Base-by-base conservation (phyloP, 2,797 vertebrate species). In the Avahi laniger region DNA sequence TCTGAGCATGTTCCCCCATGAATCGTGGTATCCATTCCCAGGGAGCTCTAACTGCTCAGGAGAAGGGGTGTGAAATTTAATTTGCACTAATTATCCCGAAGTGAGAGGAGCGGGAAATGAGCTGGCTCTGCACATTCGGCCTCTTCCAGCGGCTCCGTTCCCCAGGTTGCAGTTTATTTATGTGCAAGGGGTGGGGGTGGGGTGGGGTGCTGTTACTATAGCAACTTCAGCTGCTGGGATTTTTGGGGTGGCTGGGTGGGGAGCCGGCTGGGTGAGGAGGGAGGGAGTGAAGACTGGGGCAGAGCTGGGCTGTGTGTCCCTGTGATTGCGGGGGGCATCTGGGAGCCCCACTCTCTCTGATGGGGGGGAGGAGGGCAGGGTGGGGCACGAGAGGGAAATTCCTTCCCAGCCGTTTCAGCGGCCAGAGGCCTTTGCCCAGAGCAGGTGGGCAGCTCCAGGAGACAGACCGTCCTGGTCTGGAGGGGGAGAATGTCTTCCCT, bases 51-150 rank as follows among this genome's bases (percentile, higher is more conserved):
- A 73, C 94, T 86, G 82, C 86, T 93, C 12, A 0, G 76, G 96
- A 94, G 89, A 96, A 95, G 96, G 97, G 92, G 95, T 97, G 96
- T 97, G 97, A 98, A 96, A 96, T 98, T 97, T 96, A 97, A 98
- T 98, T 98, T 97, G 97, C 96, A 97, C 96, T 98, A 97, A 98
- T 98, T 97, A 98, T 97, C 93, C 95, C 13, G 52, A 97, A 97
- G 97, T 96, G 94, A 94, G 94, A 97, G 80, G 90, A 86, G 92
- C 78, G 46, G 96, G 94, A 73, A 94, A 97, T 38, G 93, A 98
- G 96, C 93, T 97, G 97, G 96, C 96, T 78, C 70, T n/a, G 84
- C 79, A 89, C 70, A 86, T 76, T 72, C 63, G 59, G 96, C 95
- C 93, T 82, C 95, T 97, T 84, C 94, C 94, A 94, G 96, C 94